Conservation (phyloP, 2,113 vertebrate species). For the Rattus rattus region DNA sequence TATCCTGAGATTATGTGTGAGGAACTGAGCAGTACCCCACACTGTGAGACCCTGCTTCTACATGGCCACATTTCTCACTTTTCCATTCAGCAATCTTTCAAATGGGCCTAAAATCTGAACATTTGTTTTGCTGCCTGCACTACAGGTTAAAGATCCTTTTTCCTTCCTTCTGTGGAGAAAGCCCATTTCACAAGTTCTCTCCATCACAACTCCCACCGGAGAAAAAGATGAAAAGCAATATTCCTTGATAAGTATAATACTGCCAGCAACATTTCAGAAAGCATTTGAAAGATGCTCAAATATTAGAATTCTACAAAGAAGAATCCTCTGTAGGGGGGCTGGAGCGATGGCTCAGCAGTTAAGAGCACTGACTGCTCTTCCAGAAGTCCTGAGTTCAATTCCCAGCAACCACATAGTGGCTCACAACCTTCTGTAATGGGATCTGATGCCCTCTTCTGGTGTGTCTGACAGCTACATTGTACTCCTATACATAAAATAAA, state of each 20-base stretch:
- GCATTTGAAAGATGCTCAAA: not conserved
- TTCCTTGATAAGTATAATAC: not conserved
- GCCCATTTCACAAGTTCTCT: not conserved
- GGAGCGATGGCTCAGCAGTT: too few relatives aligned
- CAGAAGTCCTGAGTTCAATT: too few relatives aligned
- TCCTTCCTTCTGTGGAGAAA: not conserved
- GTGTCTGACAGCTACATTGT: too few relatives aligned
- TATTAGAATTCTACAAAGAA: conserved; percentile 9
- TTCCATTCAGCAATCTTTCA: not conserved
- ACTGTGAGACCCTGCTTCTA: not conserved
- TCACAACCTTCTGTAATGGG: too few relatives aligned
- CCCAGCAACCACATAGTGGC: too few relatives aligned
- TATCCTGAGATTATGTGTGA: not conserved
- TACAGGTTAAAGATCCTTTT: not conserved
- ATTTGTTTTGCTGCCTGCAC: not conserved
- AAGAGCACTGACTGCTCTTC: too few relatives aligned
- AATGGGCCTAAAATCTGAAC: not conserved
- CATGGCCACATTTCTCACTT: not conserved
- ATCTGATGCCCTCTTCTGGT: too few relatives aligned
- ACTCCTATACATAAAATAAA: too few relatives aligned
- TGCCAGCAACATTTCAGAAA: not conserved
- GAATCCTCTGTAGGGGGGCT: not conserved
- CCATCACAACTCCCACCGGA: not conserved
- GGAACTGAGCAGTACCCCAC: not conserved
- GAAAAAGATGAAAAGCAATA: conserved; percentile 18